These are phyloP conservation scores for Glaucomys volans DNA, from an alignment of 2,113 vertebrate species.

Conservation along the genomic window DNA sequence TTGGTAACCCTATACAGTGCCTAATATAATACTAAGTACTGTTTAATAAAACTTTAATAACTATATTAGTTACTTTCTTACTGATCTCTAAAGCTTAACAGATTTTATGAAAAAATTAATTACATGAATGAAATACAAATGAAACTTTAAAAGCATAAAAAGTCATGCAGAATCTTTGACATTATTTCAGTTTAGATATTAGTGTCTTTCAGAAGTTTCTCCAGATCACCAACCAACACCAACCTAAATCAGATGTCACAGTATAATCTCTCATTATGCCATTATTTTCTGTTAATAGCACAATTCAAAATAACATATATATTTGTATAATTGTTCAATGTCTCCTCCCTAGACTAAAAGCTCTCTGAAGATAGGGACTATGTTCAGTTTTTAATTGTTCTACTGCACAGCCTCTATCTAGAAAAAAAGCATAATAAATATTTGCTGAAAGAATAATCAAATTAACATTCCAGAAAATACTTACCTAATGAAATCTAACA, in stretches of 20 bases:
- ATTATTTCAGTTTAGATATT: constrained; percentile 29
- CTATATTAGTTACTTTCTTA: constrained; percentile 34
- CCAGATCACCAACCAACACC: not conserved
- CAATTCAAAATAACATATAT: not conserved
- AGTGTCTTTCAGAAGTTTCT: constrained; percentile 44
- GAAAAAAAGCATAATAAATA: not conserved
- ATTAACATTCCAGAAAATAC: constrained; percentile 55
- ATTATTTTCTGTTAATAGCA: not conserved
- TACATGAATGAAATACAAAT: constrained; percentile 53
- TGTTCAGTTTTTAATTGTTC: not conserved
- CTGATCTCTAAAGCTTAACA: constrained; percentile 32
- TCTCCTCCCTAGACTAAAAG: not conserved
- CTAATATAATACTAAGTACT: constrained; percentile 34
- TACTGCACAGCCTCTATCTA: not conserved
- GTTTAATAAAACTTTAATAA: constrained; percentile 48
- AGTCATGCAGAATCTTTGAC: not conserved
- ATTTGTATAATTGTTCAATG: not conserved
- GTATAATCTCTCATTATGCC: not conserved
- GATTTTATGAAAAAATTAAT: constrained; percentile 53
- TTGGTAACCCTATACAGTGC: not conserved
- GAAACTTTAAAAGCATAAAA: constrained; percentile 24
- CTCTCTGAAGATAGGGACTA: not conserved
- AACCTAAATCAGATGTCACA: not conserved
- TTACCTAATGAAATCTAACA: constrained; percentile 96
- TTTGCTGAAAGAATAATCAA: constrained; percentile 51